These are phyloP conservation scores for Brachionus paranguensis DNA, from an alignment of 1,140 invertebrate genomes.

Conservation along the genomic window DNA sequence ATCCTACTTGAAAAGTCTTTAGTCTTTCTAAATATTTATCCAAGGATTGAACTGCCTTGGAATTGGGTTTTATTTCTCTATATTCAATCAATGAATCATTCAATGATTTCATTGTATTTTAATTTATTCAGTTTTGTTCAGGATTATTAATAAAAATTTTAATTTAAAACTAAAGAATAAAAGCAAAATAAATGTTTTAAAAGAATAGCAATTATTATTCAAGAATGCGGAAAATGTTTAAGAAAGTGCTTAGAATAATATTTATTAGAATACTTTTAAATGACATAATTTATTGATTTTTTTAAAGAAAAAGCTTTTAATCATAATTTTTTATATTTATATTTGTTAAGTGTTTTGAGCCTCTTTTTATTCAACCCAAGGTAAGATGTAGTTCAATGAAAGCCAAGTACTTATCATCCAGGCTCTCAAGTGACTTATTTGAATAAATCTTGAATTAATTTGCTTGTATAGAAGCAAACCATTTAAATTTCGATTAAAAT, in stretches of 20 bases:
- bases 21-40: slow-evolving; percentile 17
- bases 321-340: neutral
- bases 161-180: neutral
- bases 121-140: neutral
- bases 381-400: neutral
- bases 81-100: slow-evolving; percentile 11
- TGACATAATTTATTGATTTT: slow-evolving; percentile 2
- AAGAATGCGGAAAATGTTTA: neutral
- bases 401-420: neutral
- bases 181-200: neutral
- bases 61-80: neutral
- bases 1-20: slow-evolving; percentile 4
- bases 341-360: neutral
- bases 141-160: neutral
- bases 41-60: neutral
- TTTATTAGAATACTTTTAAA: neutral
- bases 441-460: neutral
- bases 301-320: neutral
- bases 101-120: neutral
- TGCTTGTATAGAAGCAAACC: neutral
- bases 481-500: neutral
- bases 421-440: neutral
- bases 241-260: no score
- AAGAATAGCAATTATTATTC: neutral
- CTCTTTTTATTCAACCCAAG: neutral